phyloP scores from a whole-genome alignment of 2,888 invertebrate species.

The Eurytoma adleriae region DNA sequence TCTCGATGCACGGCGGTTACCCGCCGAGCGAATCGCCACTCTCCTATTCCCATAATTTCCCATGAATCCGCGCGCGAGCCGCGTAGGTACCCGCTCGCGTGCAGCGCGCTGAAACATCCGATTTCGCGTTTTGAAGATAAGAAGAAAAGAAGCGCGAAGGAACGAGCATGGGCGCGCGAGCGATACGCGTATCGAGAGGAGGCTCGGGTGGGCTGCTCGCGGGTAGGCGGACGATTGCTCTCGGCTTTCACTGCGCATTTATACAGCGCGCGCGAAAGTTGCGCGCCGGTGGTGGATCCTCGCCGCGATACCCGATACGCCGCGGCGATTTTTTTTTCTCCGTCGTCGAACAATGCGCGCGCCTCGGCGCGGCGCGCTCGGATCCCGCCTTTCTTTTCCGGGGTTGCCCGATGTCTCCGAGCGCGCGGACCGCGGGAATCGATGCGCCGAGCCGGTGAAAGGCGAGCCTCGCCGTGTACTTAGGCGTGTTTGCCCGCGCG shows the following conservation, averaged over 20 bases:
- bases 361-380: not conserved
- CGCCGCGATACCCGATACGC: constrained; percentile 9
- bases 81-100: too few species aligned
- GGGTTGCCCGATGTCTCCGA: not conserved
- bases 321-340: constrained; percentile 6
- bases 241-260: constrained; percentile 34
- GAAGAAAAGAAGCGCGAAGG: not conserved
- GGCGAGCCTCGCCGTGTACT: not conserved
- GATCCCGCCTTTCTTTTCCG: constrained; percentile 41
- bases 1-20: too few species aligned
- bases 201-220: not conserved
- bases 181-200: constrained; percentile 18
- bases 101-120: too few species aligned
- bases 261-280: not conserved
- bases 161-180: not conserved
- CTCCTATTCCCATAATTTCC: too few species aligned
- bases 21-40: too few species aligned
- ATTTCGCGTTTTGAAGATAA: too few species aligned
- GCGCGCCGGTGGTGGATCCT: constrained; percentile 17
- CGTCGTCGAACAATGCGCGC: constrained; percentile 1
- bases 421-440: too few species aligned
- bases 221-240: constrained; percentile 38
- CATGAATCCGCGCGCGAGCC: too few species aligned
- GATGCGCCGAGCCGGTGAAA: not conserved
- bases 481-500: not conserved